These are phyloP conservation scores for Amphilophus citrinellus DNA, from an alignment of 2,113 vertebrate genomes.

Conservation along the genomic window DNA sequence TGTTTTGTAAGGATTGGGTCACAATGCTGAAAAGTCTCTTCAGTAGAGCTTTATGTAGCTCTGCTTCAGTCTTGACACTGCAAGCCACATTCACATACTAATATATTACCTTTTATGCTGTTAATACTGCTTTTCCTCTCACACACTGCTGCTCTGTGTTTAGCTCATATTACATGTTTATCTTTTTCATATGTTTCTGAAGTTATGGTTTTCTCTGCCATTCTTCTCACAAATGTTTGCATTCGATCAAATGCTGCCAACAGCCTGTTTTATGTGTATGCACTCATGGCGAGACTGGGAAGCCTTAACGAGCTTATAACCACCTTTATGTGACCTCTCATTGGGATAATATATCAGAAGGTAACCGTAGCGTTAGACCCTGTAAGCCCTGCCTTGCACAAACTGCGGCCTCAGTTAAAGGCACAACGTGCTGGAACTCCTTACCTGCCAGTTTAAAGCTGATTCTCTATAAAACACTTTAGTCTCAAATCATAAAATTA, in stretches of 20 bases:
- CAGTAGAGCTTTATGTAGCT: no score
- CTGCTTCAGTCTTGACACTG: neutral
- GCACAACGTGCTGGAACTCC: neutral
- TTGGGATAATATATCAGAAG: slow-evolving; percentile 5
- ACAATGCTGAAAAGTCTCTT: neutral
- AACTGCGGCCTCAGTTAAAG: neutral
- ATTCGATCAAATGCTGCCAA: neutral
- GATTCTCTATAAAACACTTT: neutral
- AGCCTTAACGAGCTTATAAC: neutral
- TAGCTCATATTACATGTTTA: neutral
- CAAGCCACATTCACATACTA: neutral
- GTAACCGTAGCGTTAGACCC: neutral
- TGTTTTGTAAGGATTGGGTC: no score
- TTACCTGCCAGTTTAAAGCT: neutral
- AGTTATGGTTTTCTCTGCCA: neutral
- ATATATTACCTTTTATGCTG: no score
- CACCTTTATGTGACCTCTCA: neutral
- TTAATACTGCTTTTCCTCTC: neutral
- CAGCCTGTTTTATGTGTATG: neutral
- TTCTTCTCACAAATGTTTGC: slow-evolving; percentile 4
- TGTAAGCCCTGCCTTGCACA: neutral
- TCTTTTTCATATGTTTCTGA: neutral
- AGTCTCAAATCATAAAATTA: neutral
- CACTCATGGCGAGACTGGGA: rapidly evolving
- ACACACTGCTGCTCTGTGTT: neutral